These are phyloP conservation scores for Melinaea menophilus DNA, from an alignment of 2,888 invertebrate species.

Conservation along the genomic window DNA sequence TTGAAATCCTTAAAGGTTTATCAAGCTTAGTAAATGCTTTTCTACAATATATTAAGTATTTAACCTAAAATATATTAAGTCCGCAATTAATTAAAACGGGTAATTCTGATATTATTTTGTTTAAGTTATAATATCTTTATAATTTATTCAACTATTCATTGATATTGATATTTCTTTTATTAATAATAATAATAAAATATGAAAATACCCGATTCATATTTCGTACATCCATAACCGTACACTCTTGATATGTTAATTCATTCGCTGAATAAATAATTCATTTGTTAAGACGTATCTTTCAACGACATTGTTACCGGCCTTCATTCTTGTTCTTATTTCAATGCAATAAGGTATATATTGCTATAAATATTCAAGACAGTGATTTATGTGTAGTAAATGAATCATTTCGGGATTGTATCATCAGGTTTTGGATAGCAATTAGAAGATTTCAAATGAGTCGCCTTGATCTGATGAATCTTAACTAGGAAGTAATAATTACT, in stretches of 20 bases:
- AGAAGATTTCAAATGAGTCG: slow-evolving; percentile 25
- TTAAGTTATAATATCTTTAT: too few species aligned
- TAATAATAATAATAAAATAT: too few species aligned
- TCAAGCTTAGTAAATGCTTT: too few species aligned
- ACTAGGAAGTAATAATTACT: slow-evolving; percentile 13
- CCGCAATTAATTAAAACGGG: too few species aligned
- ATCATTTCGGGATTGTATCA: slow-evolving; percentile 27
- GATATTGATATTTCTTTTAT: too few species aligned
- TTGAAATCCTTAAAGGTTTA: neutral
- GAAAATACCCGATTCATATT: slow-evolving; percentile 15
- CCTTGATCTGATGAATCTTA: slow-evolving; percentile 15
- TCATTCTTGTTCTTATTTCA: slow-evolving; percentile 33
- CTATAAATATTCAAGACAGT: slow-evolving; percentile 21
- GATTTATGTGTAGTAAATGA: slow-evolving; percentile 32
- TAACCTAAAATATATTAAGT: too few species aligned
- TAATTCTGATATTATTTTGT: too few species aligned
- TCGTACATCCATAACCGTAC: slow-evolving; percentile 35
- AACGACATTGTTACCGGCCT: slow-evolving; percentile 51
- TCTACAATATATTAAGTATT: too few species aligned
- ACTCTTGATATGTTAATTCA: slow-evolving; percentile 74
- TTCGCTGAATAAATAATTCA: slow-evolving; percentile 74
- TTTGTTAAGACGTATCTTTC: slow-evolving; percentile 69
- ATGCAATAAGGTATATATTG: slow-evolving; percentile 34
- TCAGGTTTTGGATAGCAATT: slow-evolving; percentile 31
- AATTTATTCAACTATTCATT: too few species aligned